Conservation (phyloP, 2,888 invertebrate genomes). For the Alcis repandata region DNA sequence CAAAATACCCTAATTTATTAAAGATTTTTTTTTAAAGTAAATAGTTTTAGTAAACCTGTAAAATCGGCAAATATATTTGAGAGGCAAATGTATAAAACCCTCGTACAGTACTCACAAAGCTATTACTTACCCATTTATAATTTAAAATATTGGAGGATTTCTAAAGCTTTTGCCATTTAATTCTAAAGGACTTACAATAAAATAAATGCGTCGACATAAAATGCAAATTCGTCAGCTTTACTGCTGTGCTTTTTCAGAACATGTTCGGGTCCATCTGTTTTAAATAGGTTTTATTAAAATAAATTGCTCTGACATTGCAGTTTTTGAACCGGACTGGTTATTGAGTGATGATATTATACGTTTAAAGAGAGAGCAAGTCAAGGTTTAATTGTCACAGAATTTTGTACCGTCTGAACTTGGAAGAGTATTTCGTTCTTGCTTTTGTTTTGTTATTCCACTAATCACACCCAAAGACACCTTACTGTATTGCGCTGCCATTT, state of each 20-base stretch:
- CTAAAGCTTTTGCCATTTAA: neutral
- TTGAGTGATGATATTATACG: too few species aligned
- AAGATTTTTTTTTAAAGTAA: too few species aligned
- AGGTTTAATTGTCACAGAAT: too few species aligned
- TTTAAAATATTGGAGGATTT: neutral
- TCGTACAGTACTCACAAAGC: neutral
- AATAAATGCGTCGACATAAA: neutral
- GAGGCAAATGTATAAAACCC: slow-evolving; percentile 19
- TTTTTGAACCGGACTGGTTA: too few species aligned
- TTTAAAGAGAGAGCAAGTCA: too few species aligned
- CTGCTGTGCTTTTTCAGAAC: neutral
- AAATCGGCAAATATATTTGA: too few species aligned
- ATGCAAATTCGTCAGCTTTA: slow-evolving; percentile 1
- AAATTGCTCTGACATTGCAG: neutral
- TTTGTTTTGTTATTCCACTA: too few species aligned
- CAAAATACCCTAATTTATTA: too few species aligned
- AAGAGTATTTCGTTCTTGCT: too few species aligned
- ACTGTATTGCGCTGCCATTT: neutral
- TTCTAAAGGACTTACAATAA: neutral
- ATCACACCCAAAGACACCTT: neutral
- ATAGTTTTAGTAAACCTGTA: too few species aligned
- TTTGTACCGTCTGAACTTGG: too few species aligned
- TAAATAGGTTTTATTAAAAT: neutral
- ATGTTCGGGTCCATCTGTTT: neutral
- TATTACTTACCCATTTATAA: neutral